These are phyloP conservation scores for Leptobrachium ailaonicum DNA, from an alignment of 2,113 vertebrate genomes.

Conservation along the genomic window DNA sequence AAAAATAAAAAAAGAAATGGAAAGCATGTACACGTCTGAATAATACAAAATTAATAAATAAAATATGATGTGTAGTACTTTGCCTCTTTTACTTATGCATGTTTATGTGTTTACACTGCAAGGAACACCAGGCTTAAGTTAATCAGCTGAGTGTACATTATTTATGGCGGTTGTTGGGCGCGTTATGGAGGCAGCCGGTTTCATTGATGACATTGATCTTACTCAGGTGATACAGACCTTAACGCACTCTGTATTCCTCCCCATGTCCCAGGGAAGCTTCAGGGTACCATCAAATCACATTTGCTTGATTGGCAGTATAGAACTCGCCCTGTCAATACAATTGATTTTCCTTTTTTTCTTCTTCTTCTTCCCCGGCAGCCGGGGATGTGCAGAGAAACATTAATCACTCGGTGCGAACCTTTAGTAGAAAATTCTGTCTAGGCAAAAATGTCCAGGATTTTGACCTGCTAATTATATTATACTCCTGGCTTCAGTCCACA, in stretches of 20 bases:
- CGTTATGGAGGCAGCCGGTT: conserved; percentile 53
- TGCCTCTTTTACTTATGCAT: conserved; percentile 59
- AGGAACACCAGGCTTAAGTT: conserved; percentile 70
- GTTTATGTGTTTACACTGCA: conserved; percentile 69
- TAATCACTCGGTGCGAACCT: conserved; percentile 19
- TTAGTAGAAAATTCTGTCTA: neutral
- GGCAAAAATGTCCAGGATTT: neutral
- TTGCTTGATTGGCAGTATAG: conserved; percentile 65
- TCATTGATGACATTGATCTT: conserved; percentile 65
- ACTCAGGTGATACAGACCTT: conserved; percentile 48
- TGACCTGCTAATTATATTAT: neutral
- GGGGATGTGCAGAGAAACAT: conserved; percentile 50
- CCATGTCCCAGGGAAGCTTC: conserved; percentile 53
- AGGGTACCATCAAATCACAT: conserved; percentile 66
- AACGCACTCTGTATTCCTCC: conserved; percentile 56
- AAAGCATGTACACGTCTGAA: conserved; percentile 68
- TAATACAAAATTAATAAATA: conserved; percentile 61
- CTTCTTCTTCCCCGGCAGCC: conserved; percentile 21
- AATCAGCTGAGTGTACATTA: conserved; percentile 72
- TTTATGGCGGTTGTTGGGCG: conserved; percentile 69
- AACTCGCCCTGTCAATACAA: conserved; percentile 56
- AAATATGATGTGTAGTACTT: conserved; percentile 69
- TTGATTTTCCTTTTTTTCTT: conserved; percentile 53
- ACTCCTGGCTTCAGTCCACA: neutral
- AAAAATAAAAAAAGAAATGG: conserved; percentile 55